Evolutionary conservation across 35 echinoderm and acorn worm species (phyloP).

Genomic region (Apostichopus parvimensis): DNA sequence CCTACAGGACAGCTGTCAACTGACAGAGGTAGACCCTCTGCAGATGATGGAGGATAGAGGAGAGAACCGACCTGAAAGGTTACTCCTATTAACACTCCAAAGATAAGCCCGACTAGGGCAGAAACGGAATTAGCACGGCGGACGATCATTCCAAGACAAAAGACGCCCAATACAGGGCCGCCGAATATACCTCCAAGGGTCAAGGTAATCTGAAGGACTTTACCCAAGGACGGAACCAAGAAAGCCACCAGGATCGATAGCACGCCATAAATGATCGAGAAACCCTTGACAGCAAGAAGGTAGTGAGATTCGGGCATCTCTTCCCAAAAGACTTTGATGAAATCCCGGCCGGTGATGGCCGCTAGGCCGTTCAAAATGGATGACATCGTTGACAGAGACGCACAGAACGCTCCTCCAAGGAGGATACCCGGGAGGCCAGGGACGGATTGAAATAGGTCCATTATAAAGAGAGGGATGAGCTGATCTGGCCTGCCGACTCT

Average conservation of each 20-base stretch:
- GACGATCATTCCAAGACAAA: conserved; percentile 42
- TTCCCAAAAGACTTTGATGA: conserved; percentile 25
- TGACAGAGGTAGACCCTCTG: not conserved
- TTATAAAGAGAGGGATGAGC: conserved; percentile 25
- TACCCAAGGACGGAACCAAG: conserved; percentile 31
- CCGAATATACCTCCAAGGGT: conserved; percentile 22
- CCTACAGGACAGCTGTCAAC: not conserved
- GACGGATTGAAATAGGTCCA: conserved; percentile 27
- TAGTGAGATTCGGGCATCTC: not conserved
- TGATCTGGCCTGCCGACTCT: conserved; percentile 13
- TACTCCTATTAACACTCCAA: conserved; percentile 20
- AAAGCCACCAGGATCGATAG: conserved; percentile 9
- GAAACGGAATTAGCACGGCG: conserved; percentile 8
- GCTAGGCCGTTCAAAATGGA: conserved; percentile 39
- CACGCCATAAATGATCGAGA: conserved; percentile 6
- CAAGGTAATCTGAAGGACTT: conserved; percentile 12
- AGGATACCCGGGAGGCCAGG: conserved; percentile 36
- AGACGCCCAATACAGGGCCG: conserved; percentile 6
- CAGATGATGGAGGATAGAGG: not conserved
- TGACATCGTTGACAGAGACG: conserved; percentile 43
- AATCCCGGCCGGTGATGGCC: conserved; percentile 23
- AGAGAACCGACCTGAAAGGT: conserved; percentile 30
- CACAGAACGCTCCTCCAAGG: conserved; percentile 34
- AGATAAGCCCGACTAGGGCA: not conserved
- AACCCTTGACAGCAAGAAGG: conserved; percentile 1